A percentile compares a stretch with the other conserved stretches of the same genome.
These are phyloP conservation scores for Cololabis saira DNA, from an alignment of 2,113 vertebrate genomes.

Conservation along the genomic window DNA sequence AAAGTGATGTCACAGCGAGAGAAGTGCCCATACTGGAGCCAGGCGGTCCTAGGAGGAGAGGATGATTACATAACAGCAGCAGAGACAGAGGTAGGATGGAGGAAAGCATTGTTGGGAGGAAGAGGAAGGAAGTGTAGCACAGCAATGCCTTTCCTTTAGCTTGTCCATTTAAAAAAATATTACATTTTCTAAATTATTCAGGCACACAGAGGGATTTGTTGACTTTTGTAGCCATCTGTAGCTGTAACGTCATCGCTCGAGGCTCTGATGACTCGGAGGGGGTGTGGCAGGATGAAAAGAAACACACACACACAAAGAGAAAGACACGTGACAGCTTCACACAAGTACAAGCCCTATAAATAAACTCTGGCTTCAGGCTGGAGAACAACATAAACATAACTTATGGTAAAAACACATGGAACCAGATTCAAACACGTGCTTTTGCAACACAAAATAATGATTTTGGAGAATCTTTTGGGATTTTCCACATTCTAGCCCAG, in stretches of 20 bases:
- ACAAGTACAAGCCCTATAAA: constrained; percentile 50
- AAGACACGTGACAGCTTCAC: constrained; percentile 18
- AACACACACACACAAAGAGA: constrained; percentile 18
- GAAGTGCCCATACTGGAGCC: constrained; percentile 54
- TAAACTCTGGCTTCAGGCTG: constrained; percentile 36
- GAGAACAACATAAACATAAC: constrained; percentile 25
- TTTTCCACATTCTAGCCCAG: too few relatives aligned
- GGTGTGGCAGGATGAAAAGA: constrained; percentile 18
- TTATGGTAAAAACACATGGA: not conserved
- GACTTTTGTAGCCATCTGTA: constrained; percentile 30
- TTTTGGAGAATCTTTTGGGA: too few relatives aligned
- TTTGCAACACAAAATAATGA: too few relatives aligned
- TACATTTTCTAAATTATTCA: not conserved
- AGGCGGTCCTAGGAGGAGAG: constrained; percentile 66
- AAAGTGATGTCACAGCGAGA: constrained; percentile 52
- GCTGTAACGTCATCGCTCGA: constrained; percentile 41
- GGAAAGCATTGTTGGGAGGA: constrained; percentile 18
- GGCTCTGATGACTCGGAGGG: constrained; percentile 47
- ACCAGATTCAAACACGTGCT: too few relatives aligned
- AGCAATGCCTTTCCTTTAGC: not conserved
- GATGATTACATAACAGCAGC: constrained; percentile 66
- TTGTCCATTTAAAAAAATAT: not conserved
- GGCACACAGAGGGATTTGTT: too few relatives aligned
- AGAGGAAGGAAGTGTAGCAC: not conserved
- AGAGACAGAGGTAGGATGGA: constrained; percentile 39